Evolutionary conservation across 2,888 invertebrate genomes (phyloP).

Genomic region (Melinaea menophilus): DNA sequence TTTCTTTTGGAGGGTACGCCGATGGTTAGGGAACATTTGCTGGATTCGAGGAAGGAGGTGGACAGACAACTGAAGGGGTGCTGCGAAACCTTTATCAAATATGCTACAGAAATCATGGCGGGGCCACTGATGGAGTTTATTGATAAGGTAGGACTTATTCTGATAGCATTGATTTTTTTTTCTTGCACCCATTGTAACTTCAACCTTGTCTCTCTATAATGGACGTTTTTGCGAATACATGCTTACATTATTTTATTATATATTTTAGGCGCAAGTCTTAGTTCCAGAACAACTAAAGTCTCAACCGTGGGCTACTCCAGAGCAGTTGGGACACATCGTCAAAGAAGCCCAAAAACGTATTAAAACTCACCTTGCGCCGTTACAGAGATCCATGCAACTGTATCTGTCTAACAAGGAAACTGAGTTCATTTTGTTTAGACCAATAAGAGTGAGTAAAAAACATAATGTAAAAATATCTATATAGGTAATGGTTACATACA

Average conservation of each 20-base stretch:
- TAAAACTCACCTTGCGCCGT: constrained; percentile 85
- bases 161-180: too few species aligned
- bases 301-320: constrained; percentile 80
- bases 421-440: constrained; percentile 96
- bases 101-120: constrained; percentile 85
- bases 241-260: not conserved
- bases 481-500: not conserved
- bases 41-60: constrained; percentile 97
- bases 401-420: constrained; percentile 98
- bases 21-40: constrained; percentile 91
- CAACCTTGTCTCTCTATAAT: too few species aligned
- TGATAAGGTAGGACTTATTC: constrained; percentile 79
- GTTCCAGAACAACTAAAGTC: constrained; percentile 53
- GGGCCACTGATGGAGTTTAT: constrained; percentile 86
- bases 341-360: constrained; percentile 88
- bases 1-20: constrained; percentile 96
- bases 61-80: constrained; percentile 93
- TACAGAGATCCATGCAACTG: constrained; percentile 94
- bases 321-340: constrained; percentile 84
- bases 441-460: constrained; percentile 84
- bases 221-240: not conserved
- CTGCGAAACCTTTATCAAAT: constrained; percentile 92
- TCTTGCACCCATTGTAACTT: too few species aligned
- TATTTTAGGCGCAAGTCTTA: constrained; percentile 53
- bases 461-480: not conserved